Percentiles rank a stretch among this genome's conserved stretches.
Conservation (phyloP, 2,113 vertebrate genomes). For the Gorsachius goisagi region DNA sequence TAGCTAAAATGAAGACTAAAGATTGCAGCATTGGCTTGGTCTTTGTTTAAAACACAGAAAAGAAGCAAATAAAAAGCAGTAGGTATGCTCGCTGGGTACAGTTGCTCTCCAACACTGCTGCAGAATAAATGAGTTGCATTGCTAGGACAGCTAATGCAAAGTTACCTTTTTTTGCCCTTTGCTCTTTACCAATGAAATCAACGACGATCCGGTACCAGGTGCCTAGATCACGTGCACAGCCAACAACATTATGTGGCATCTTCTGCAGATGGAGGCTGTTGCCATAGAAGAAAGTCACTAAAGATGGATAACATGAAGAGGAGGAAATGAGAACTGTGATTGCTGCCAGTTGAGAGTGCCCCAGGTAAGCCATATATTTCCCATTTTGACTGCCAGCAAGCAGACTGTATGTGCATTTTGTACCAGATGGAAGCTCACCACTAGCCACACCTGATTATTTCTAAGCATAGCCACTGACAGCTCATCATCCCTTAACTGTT, state of each 20-base stretch:
- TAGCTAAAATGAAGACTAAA: not conserved
- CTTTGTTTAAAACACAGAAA: not conserved
- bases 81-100: not conserved
- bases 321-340: constrained; percentile 18
- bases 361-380: not conserved
- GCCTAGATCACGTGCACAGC: not conserved
- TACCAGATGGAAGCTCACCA: not conserved
- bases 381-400: not conserved
- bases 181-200: not conserved
- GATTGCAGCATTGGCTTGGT: not conserved
- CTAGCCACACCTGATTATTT: not conserved
- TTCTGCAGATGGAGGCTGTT: constrained; percentile 26
- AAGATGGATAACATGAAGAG: constrained; percentile 38
- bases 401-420: not conserved
- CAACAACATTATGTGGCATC: constrained; percentile 1
- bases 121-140: not conserved
- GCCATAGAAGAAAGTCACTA: constrained; percentile 51
- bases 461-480: not conserved
- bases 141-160: not conserved
- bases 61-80: not conserved
- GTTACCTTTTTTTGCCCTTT: not conserved
- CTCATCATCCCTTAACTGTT: not conserved
- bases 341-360: not conserved
- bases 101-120: not conserved
- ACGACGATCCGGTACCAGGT: not conserved